Conservation (phyloP, 2,797 vertebrate genomes). For the Enteromius afrohamiltoni region DNA sequence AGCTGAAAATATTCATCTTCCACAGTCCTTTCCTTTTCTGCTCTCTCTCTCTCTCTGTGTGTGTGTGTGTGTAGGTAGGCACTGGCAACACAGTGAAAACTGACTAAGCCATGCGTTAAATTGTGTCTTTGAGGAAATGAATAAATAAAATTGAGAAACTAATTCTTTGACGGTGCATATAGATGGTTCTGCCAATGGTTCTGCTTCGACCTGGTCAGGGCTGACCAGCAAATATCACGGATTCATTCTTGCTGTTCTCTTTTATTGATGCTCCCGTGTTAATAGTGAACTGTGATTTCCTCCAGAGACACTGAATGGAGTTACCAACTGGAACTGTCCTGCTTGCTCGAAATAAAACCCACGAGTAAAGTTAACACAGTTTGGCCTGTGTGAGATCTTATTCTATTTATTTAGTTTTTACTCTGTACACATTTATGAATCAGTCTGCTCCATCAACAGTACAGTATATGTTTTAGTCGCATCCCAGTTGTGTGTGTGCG, state of each 20-base stretch:
- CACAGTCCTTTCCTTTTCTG: not conserved
- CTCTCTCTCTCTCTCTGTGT: not conserved
- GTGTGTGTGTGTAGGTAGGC: not conserved
- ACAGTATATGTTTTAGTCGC: not conserved
- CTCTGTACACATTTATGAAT: not conserved
- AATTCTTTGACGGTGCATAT: slow-evolving; percentile 75
- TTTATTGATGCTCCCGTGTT: not conserved
- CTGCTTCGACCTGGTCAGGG: slow-evolving; percentile 44
- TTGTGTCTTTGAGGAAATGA: slow-evolving; percentile 83
- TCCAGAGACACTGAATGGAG: not conserved
- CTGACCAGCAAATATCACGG: slow-evolving; percentile 39
- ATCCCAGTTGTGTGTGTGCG: too few relatives aligned
- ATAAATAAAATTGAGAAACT: slow-evolving; percentile 81
- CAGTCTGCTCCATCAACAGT: not conserved
- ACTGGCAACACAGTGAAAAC: slow-evolving; percentile 74
- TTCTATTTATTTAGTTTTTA: not conserved
- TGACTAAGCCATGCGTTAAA: slow-evolving; percentile 81
- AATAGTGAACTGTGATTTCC: not conserved
- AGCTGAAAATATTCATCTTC: slow-evolving; percentile 47
- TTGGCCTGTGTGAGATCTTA: not conserved
- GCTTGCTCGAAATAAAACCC: not conserved
- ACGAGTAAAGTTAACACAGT: too few relatives aligned
- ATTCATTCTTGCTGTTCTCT: not conserved
- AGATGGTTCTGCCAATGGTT: slow-evolving; percentile 31
- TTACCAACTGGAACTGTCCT: not conserved